Base-by-base conservation (phyloP, 2,888 invertebrate species). In the Cactoblastis cactorum region DNA sequence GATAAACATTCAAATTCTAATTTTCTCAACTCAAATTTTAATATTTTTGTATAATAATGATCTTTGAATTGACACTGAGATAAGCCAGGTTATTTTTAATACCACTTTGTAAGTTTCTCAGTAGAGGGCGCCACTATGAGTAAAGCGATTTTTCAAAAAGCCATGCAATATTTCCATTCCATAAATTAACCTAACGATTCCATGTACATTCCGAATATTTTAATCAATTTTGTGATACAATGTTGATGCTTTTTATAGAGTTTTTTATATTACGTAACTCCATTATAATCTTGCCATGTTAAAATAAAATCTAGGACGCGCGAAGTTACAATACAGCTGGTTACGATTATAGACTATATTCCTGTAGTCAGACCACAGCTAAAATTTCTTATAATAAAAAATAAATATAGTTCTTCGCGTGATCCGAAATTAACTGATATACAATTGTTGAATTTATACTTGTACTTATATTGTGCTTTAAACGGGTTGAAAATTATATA, bases 361-460 rank as follows among this genome's bases (percentile, higher is more conserved):
- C 3, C 22, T 22, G 3, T 22, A 22, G 22, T 22, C 6, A 28
- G 28, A 4, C 28, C 28, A 28, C 9, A 28, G 22, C 4, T 9
- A 28, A 28, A 28, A 2, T n/a, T n/a, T n/a, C n/a, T n/a, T n/a
- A n/a, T n/a, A n/a, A n/a, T n/a, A n/a, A n/a, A n/a, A n/a, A n/a
- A n/a, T n/a, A n/a, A n/a, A n/a, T 8, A 28, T 4, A 28, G 5
- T 4, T 6, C 17, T 33, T 33, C 12, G 12, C 18, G 33, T 1
- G 6, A 9, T 15, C 14, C 56, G 53, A 59, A 56, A 47, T 49
- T 65, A 67, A 55, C 65, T 65, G 53, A 64, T 77, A 72, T 79
- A 80, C 75, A 74, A 65, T 70, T 77, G 80, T 82, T 81, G 68
- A 71, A 57, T 68, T 67, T 62, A 74, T 76, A 63, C 67, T 65